Conservation (phyloP, 2,797 vertebrate genomes). For the Tympanoctomys barrerae region DNA sequence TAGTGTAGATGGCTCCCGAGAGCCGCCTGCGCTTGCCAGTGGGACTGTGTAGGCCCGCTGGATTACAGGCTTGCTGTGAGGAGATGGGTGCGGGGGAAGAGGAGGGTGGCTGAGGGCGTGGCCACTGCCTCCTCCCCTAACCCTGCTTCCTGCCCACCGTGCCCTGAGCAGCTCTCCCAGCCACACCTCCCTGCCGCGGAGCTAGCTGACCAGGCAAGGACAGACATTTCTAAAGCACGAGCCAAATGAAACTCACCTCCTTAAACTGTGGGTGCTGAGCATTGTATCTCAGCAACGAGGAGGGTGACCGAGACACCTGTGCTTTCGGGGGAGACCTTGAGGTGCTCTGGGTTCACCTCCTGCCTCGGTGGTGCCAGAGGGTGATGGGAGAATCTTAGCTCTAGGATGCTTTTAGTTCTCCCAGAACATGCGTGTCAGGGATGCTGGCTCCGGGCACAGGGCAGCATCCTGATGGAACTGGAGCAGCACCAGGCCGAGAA, state of each 20-base stretch:
- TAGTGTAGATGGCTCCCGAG: background rate
- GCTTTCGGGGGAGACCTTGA: background rate
- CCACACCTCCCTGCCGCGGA: background rate
- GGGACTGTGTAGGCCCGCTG: background rate
- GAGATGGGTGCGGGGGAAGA: background rate
- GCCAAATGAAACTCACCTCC: background rate
- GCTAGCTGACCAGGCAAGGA: background rate
- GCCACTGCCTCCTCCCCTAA: background rate
- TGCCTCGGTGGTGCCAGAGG: background rate
- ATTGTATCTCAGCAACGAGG: background rate
- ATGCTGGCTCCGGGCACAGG: background rate
- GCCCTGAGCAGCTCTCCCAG: background rate
- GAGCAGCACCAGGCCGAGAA: background rate
- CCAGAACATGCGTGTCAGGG: background rate
- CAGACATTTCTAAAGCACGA: background rate
- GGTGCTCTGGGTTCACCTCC: background rate
- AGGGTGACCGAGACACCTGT: no score
- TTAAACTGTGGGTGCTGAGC: background rate
- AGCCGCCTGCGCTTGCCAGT: background rate
- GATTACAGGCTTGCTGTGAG: background rate
- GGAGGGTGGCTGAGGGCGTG: background rate
- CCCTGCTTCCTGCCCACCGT: background rate
- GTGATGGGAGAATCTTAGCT: background rate
- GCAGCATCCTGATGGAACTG: background rate
- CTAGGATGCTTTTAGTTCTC: fast-evolving